Conservation (phyloP, 2,797 vertebrate genomes). For the Lutjanus argentimaculatus region DNA sequence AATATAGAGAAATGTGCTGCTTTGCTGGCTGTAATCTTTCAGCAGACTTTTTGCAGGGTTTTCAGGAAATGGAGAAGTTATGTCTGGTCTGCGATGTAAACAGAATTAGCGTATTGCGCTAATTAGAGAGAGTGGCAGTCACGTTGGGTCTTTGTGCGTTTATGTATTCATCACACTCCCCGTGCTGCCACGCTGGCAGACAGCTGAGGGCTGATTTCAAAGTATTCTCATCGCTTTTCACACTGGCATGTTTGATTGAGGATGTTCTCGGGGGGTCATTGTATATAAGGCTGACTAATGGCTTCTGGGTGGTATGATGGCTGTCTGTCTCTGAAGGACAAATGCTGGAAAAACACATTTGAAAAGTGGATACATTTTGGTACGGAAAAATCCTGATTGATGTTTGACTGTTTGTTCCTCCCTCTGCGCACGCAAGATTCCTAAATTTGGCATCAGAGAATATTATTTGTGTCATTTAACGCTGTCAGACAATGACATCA, state of each 20-base stretch:
- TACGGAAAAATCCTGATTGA: slow-evolving; percentile 21
- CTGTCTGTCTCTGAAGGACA: slow-evolving; percentile 49
- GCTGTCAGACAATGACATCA: slow-evolving; percentile 41
- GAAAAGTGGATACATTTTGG: slow-evolving; percentile 21
- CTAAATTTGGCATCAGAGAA: slow-evolving; percentile 45
- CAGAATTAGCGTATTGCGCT: slow-evolving; percentile 53
- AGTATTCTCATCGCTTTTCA: slow-evolving; percentile 59
- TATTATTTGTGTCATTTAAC: slow-evolving; percentile 41
- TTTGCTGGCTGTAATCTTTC: slow-evolving; percentile 33
- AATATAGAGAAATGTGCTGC: slow-evolving; percentile 13
- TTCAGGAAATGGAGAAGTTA: slow-evolving; percentile 40
- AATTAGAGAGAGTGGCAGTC: slow-evolving; percentile 71
- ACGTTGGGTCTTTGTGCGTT: slow-evolving; percentile 56
- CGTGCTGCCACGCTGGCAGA: slow-evolving; percentile 48
- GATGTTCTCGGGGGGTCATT: slow-evolving; percentile 53
- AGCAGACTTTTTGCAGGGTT: slow-evolving; percentile 24
- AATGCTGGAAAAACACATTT: slow-evolving; percentile 31
- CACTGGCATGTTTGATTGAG: slow-evolving; percentile 67
- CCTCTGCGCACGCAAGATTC: background rate
- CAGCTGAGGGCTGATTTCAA: slow-evolving; percentile 71
- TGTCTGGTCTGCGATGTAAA: slow-evolving; percentile 57
- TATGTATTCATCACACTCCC: slow-evolving; percentile 61
- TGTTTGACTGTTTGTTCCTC: slow-evolving; percentile 30
- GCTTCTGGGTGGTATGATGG: slow-evolving; percentile 49
- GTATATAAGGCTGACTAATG: slow-evolving; percentile 59